Conservation (phyloP, 1,140 invertebrate genomes). For the Meloidogyne hapla region DNA sequence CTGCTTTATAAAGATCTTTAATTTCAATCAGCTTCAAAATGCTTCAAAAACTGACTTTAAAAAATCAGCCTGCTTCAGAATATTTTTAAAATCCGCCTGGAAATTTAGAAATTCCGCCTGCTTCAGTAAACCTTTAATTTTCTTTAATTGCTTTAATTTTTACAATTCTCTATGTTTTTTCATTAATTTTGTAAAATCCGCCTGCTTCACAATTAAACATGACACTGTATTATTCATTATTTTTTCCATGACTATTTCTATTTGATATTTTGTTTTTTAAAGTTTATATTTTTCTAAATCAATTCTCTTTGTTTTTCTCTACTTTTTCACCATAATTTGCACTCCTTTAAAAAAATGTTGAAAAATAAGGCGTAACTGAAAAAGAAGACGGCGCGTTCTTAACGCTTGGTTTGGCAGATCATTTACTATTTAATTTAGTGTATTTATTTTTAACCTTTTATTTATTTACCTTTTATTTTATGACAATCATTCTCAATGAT, state of each 20-base stretch:
- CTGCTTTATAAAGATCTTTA: too few relatives aligned
- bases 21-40: too few relatives aligned
- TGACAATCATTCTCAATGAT: background rate
- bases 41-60: background rate
- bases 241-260: background rate
- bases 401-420: conserved; percentile 3
- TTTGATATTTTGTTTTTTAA: background rate
- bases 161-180: too few relatives aligned
- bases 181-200: background rate
- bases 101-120: background rate
- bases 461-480: too few relatives aligned
- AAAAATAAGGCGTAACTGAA: background rate
- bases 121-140: background rate
- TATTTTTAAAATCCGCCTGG: background rate
- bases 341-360: background rate
- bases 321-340: background rate
- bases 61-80: background rate
- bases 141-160: too few relatives aligned
- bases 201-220: too few relatives aligned
- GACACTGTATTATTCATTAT: too few relatives aligned
- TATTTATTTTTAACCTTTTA: background rate
- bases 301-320: background rate
- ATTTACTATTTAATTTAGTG: background rate
- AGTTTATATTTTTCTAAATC: background rate
- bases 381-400: background rate